Evolutionary conservation across 2,113 vertebrate genomes (phyloP).

Genomic region (Mesoclemmys tuberculata): DNA sequence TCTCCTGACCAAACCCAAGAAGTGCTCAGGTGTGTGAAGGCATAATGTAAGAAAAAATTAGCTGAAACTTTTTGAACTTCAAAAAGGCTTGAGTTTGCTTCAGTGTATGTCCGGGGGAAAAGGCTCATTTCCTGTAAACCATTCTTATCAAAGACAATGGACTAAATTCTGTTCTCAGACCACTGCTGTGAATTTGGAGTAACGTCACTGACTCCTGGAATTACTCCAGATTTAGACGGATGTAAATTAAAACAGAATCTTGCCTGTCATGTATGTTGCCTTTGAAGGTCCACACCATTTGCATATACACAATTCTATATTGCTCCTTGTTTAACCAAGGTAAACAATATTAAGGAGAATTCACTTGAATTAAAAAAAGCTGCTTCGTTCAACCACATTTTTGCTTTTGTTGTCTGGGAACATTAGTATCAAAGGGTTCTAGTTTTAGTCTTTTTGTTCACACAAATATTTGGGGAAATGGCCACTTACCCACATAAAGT

Average conservation of each 20-base stretch:
- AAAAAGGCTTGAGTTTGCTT: neutral
- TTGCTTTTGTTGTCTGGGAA: neutral
- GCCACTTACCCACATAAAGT: neutral
- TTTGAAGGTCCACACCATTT: neutral
- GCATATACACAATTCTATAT: fast-evolving
- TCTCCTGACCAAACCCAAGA: neutral
- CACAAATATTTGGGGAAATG: neutral
- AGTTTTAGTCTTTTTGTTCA: neutral
- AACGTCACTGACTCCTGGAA: neutral
- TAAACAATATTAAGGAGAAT: neutral
- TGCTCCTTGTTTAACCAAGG: neutral
- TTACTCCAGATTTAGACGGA: neutral
- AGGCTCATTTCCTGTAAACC: fast-evolving
- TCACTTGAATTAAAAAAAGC: neutral
- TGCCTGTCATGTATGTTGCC: neutral
- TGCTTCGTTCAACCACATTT: neutral
- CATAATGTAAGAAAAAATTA: neutral
- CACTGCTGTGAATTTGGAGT: neutral
- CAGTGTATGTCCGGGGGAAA: neutral
- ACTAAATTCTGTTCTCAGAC: neutral
- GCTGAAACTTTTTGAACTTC: neutral
- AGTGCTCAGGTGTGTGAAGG: neutral
- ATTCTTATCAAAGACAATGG: neutral
- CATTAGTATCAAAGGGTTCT: neutral
- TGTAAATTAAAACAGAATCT: neutral